Base-by-base conservation (phyloP, 2,797 vertebrate species). In the Tinamus major region DNA sequence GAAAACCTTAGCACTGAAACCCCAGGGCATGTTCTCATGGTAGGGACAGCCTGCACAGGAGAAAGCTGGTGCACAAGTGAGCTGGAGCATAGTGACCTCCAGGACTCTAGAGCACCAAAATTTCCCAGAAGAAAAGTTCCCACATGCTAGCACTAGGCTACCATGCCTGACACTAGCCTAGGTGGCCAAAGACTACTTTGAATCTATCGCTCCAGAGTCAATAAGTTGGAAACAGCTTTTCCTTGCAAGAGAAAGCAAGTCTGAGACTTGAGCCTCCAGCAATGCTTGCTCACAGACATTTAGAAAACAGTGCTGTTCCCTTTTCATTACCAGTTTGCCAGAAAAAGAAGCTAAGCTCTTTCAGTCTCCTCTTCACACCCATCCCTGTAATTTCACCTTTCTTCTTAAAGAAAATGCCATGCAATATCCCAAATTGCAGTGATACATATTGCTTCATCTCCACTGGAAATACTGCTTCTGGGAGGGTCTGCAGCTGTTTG, bases 71-170 rank as follows among this genome's bases (percentile, higher is more conserved):
- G 23, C 35, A 59, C 11, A 2, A 10, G 48, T 49, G 56, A 46
- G 53, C 31, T 61, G 13, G 8, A 33, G 53, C 2, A 0, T 0
- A 1, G 29, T 1, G 4, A 82, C 2, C 3, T 82, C 16, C 6
- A 7, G 5, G 9, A 8, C 21, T 59, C 42, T 7, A 11, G 67
- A 56, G 11, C 14, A 80, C 44, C 23, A 29, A 49, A 35, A 35
- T 35, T 35, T 3, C 9, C n/a, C 35, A 3, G 12, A 24, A 4
- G 58, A 31, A 31, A 7, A 55, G 17, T 23, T 79, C 61, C 42
- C 21, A 31, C 1, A 1, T 4, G 29, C 20, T 0, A 0, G n/a
- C 16, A 26, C 6, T 14, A 4, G 31, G 31, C 31, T 56, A 20
- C 9, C 31, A 13, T n/a, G 3, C 13, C 44, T 58, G 13, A n/a